Conservation (phyloP, 2,888 invertebrate genomes). For the Pollenia griseotomentosa region DNA sequence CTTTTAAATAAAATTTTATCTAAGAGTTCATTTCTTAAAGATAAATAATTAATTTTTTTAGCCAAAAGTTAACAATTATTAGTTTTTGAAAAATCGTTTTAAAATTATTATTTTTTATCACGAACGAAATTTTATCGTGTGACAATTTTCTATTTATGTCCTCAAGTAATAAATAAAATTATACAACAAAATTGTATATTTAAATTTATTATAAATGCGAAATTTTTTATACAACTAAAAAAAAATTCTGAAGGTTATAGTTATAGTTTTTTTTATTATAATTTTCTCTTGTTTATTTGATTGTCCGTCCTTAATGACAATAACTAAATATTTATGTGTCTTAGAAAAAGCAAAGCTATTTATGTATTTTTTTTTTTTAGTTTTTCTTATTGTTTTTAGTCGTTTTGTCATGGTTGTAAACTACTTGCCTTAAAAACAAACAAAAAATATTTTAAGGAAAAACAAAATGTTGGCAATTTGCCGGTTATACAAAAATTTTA, state of each 20-base stretch:
- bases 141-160: no score
- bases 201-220: not conserved
- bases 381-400: conserved; percentile 19
- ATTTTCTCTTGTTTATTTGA: conserved; percentile 2
- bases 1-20: no score
- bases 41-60: no score
- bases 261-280: conserved; percentile 13
- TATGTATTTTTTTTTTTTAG: not conserved
- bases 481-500: conserved; percentile 39
- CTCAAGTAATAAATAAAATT: no score
- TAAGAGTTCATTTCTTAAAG: no score
- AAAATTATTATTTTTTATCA: no score
- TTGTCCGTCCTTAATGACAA: conserved; percentile 42
- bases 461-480: conserved; percentile 63
- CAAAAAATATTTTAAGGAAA: conserved; percentile 21
- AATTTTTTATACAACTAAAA: not conserved
- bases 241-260: conserved; percentile 38
- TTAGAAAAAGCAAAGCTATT: conserved; percentile 29
- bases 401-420: conserved; percentile 42
- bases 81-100: no score
- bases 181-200: no score
- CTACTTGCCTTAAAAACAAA: conserved; percentile 56
- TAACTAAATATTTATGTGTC: conserved; percentile 41
- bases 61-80: no score
- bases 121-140: no score